Evolutionary conservation across 2,888 invertebrate species (phyloP).

Genomic region (Hemaris fuciformis): DNA sequence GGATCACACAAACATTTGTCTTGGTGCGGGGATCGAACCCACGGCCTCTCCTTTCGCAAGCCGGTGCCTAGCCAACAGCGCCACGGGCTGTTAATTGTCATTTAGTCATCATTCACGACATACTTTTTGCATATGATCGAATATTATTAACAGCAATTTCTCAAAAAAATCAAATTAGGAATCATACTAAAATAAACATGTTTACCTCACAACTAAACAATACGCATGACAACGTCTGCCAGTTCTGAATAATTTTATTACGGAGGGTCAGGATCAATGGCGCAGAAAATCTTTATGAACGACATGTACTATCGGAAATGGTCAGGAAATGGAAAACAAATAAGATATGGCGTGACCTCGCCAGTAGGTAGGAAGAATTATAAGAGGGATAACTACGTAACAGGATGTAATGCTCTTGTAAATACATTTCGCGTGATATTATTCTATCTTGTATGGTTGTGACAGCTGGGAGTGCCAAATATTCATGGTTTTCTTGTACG

Average conservation of each 20-base stretch:
- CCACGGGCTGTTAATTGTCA: no score
- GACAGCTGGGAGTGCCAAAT: background rate
- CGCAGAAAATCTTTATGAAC: conserved; percentile 59
- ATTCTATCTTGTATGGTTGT: background rate
- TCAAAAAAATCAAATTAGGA: background rate
- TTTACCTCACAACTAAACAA: background rate
- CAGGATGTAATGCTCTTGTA: conserved; percentile 3
- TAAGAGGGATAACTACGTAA: conserved; percentile 2
- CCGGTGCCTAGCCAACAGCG: no score
- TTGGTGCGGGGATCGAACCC: no score
- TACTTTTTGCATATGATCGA: background rate
- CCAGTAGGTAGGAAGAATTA: conserved; percentile 5
- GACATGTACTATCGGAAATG: conserved; percentile 37
- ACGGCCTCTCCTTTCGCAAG: no score
- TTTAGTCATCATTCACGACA: background rate
- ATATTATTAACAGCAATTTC: background rate
- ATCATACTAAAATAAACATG: background rate
- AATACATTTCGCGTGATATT: conserved; percentile 6
- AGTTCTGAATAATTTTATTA: conserved; percentile 56
- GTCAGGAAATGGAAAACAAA: conserved; percentile 50
- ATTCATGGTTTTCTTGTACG: background rate
- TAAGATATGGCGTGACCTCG: conserved; percentile 36
- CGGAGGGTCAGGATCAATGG: conserved; percentile 55
- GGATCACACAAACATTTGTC: no score
- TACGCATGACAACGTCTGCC: background rate